Percentiles rank a stretch among this genome's conserved stretches.
Conservation (phyloP, 2,113 vertebrate species). For the Stigmatopora nigra region DNA sequence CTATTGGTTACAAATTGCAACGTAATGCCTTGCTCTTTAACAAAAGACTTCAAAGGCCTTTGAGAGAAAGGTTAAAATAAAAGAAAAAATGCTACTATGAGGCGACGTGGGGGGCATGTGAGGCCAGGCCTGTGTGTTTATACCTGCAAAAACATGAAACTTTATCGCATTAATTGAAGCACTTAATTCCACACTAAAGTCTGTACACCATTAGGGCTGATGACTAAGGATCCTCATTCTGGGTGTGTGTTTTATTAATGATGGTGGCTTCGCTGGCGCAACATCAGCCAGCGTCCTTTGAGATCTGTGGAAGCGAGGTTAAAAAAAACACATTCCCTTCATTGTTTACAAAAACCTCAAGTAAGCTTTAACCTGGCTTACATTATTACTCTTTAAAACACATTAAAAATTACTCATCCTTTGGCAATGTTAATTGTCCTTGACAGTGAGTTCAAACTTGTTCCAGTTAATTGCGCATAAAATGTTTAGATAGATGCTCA, state of each 20-base stretch:
- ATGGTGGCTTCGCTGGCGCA: slow-evolving; percentile 24
- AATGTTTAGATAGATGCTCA: background rate
- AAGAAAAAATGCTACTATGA: slow-evolving; percentile 10
- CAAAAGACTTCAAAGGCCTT: slow-evolving; percentile 56
- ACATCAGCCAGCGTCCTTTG: slow-evolving; percentile 29
- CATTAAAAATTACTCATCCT: no score
- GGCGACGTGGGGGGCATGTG: slow-evolving; percentile 5
- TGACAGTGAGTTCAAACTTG: no score
- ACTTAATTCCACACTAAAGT: slow-evolving; percentile 56
- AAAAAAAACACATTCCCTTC: background rate
- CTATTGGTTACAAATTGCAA: slow-evolving; percentile 46
- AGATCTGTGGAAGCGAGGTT: slow-evolving; percentile 8
- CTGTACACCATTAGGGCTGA: slow-evolving; percentile 53
- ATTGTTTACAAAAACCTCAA: background rate
- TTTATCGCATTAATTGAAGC: slow-evolving; percentile 57
- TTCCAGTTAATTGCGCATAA: no score
- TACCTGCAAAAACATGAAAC: slow-evolving; percentile 37
- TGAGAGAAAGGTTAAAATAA: slow-evolving; percentile 38
- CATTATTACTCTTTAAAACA: background rate
- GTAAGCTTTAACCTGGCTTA: background rate
- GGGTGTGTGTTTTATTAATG: slow-evolving; percentile 48
- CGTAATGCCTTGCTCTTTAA: slow-evolving; percentile 60
- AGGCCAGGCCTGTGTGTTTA: slow-evolving; percentile 1
- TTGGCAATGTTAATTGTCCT: no score
- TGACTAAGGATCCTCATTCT: slow-evolving; percentile 44